phyloP scores from a whole-genome alignment of 2,888 invertebrate species.

The Ditula angustiorana region DNA sequence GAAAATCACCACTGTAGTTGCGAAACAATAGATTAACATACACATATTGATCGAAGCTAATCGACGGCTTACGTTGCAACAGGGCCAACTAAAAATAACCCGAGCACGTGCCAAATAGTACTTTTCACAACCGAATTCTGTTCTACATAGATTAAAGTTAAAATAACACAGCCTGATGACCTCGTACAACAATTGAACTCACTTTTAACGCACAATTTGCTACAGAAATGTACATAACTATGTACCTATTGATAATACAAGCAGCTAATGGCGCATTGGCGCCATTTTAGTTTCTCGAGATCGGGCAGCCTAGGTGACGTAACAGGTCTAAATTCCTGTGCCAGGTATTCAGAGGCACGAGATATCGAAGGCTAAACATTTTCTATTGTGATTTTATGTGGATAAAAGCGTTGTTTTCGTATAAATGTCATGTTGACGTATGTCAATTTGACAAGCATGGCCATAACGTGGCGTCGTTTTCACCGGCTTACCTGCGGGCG shows the following conservation, averaged over 20 bases:
- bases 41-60: slow-evolving; percentile 58
- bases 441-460: slow-evolving; percentile 85
- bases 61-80: slow-evolving; percentile 54
- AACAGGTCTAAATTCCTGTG: slow-evolving; percentile 66
- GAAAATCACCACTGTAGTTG: slow-evolving; percentile 11
- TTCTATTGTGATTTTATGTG: slow-evolving; percentile 56
- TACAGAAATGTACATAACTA: slow-evolving; percentile 25
- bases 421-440: slow-evolving; percentile 84
- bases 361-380: slow-evolving; percentile 46
- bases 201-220: slow-evolving; percentile 30
- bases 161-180: slow-evolving; percentile 4
- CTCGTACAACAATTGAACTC: background rate
- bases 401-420: slow-evolving; percentile 77
- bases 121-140: slow-evolving; percentile 20
- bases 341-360: slow-evolving; percentile 45
- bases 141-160: slow-evolving; percentile 13
- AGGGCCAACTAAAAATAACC: slow-evolving; percentile 74
- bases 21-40: slow-evolving; percentile 19
- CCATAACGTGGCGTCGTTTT: slow-evolving; percentile 85
- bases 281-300: slow-evolving; percentile 82
- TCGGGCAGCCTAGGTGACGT: slow-evolving; percentile 73
- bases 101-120: slow-evolving; percentile 68
- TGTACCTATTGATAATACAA: slow-evolving; percentile 43
- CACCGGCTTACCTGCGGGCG: slow-evolving; percentile 78
- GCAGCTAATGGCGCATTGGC: slow-evolving; percentile 66